Base-by-base conservation (phyloP, 2,888 invertebrate species). In the Drosophila dives region DNA sequence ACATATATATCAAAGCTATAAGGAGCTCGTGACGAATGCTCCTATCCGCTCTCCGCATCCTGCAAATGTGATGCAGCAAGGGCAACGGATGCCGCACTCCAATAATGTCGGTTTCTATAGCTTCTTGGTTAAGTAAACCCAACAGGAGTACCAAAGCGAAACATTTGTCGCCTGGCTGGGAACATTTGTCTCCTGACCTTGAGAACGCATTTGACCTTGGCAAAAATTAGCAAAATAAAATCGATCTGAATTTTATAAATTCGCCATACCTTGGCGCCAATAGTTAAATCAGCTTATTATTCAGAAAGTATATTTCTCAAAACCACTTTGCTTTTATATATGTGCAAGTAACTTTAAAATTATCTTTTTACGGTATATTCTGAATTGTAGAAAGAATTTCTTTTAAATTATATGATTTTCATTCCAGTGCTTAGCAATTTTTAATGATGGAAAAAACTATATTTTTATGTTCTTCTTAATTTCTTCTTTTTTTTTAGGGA, bases 1-100 rank as follows among this genome's bases (percentile, higher is more conserved):
- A 45, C 2, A 56, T 42, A 45, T 63, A 53, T 54, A 62, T 70
- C 75, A 56, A 49, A 29, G 40, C 32, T 42, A 29, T n/a, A 38
- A 29, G 66, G 51, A 75, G 78, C 36, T 62, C 77, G 88, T 87
- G 72, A 83, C 81, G 73, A 85, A 87, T 81, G 34, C 66, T 20
- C 15, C 15, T 1, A 20, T 23, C 4, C 45, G 15, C 2, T 26
- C n/a, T 15, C 17, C 38, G 68, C 51, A 71, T 79, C 67, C 75
- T 72, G 62, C 42, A 29, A 20, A 23, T 33, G 40, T 0, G 40
- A 32, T 11, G n/a, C 20, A 29, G 36, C 86, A 88, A 88, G 85
- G 88, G 81, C 85, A 83, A 88, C 89, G 86, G 86, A 88, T 81
- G 86, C 85, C 86, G 73, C 89, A 86, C 34, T 59, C 26, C 63